These are phyloP conservation scores for Erebia aethiops DNA, from an alignment of 2,888 invertebrate species.

Conservation along the genomic window DNA sequence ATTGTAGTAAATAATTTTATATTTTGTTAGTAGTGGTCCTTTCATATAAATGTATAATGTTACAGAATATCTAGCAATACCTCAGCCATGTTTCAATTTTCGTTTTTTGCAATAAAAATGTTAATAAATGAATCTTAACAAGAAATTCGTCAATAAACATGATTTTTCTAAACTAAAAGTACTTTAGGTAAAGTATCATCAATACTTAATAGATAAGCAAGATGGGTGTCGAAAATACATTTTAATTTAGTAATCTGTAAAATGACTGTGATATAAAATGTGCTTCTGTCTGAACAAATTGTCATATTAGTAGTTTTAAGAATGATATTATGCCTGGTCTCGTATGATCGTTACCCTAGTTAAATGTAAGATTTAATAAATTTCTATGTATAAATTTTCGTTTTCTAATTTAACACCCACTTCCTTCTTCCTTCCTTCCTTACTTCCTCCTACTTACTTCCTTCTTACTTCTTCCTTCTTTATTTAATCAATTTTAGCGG, in stretches of 20 bases:
- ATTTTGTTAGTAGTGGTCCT: no score
- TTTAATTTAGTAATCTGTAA: not conserved
- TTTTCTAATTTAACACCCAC: not conserved
- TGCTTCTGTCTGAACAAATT: slow-evolving; percentile 8
- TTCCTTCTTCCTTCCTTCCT: no score
- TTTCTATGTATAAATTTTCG: not conserved
- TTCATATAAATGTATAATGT: no score
- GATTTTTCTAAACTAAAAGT: not conserved
- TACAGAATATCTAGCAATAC: no score
- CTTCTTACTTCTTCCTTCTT: not conserved
- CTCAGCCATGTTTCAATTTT: no score
- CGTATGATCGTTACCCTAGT: slow-evolving; percentile 9
- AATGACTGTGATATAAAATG: slow-evolving; percentile 22
- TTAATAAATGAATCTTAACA: not conserved
- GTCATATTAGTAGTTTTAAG: slow-evolving; percentile 5
- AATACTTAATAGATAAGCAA: not conserved
- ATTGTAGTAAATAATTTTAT: no score
- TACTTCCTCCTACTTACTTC: no score
- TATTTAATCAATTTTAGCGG: no score
- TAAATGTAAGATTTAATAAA: slow-evolving; percentile 12
- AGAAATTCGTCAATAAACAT: not conserved
- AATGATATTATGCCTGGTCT: not conserved
- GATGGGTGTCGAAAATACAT: not conserved
- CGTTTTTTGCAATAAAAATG: not conserved
- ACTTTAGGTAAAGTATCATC: not conserved